Evolutionary conservation across 2,888 invertebrate species (phyloP).

Genomic region (Baronia brevicornis): DNA sequence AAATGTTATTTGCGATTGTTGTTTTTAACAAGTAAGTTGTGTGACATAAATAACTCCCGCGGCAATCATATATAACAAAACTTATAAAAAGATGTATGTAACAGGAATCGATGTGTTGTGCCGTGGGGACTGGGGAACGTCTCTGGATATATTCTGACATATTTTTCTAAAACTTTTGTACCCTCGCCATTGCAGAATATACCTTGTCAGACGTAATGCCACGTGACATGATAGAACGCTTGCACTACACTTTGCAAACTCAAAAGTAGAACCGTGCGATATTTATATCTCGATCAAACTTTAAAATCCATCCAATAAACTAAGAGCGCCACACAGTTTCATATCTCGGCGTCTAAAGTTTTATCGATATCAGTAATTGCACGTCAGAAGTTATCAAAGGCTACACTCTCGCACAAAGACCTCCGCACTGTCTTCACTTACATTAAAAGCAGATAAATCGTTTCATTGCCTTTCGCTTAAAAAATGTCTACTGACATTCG

Average conservation of each 20-base stretch:
- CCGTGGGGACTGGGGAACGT: conserved; percentile 36
- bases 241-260: conserved; percentile 19
- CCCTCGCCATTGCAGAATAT: conserved; percentile 31
- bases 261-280: conserved; percentile 16
- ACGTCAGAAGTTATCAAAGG: conserved; percentile 28
- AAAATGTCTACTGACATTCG: conserved; percentile 29
- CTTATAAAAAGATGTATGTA: too few relatives aligned
- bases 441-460: conserved; percentile 10
- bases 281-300: conserved; percentile 22
- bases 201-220: conserved; percentile 21
- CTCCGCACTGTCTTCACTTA: conserved; percentile 28
- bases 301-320: conserved; percentile 19
- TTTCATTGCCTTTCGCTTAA: conserved; percentile 21
- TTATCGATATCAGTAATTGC: conserved; percentile 31
- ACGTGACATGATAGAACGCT: conserved; percentile 17
- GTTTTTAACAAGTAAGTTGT: conserved; percentile 66
- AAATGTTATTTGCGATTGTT: conserved; percentile 63
- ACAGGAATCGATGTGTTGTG: conserved; percentile 50
- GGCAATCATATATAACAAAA: too few relatives aligned
- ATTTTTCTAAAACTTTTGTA: conserved; percentile 39
- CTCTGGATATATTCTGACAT: conserved; percentile 27
- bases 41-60: too few relatives aligned
- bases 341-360: conserved; percentile 27
- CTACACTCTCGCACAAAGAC: conserved; percentile 25
- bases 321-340: conserved; percentile 13